Evolutionary conservation across 2,113 vertebrate genomes (phyloP).

Genomic region (Eulemur macaco): DNA sequence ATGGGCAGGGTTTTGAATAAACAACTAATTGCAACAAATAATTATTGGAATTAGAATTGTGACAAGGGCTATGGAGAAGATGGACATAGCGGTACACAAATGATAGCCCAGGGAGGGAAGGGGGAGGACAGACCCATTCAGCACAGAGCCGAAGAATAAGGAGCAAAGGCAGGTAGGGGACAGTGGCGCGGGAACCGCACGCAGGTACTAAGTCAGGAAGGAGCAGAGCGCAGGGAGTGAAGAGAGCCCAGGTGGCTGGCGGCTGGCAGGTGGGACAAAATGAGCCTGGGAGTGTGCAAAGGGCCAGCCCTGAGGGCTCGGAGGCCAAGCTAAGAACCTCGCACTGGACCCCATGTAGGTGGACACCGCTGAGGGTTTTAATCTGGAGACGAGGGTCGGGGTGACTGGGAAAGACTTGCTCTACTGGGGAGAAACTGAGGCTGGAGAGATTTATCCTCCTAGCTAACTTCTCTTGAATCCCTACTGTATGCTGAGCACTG

Average conservation of each 20-base stretch:
- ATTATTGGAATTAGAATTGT: not conserved
- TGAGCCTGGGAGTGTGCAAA: not conserved
- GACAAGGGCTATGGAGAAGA: not conserved
- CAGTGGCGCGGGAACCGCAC: no score
- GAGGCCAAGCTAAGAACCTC: not conserved
- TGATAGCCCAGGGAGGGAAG: not conserved
- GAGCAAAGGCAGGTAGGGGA: no score
- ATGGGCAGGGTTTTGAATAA: not conserved
- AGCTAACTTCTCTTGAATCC: not conserved
- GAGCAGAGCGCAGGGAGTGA: not conserved
- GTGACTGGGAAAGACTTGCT: not conserved
- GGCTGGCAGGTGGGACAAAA: not conserved
- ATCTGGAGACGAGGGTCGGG: not conserved
- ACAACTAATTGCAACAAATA: not conserved
- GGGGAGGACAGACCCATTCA: fast-evolving
- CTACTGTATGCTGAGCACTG: not conserved
- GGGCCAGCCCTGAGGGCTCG: not conserved
- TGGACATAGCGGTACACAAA: fast-evolving
- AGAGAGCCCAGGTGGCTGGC: not conserved
- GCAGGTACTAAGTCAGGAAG: not conserved
- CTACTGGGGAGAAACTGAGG: not conserved
- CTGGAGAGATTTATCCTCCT: not conserved
- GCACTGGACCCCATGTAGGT: not conserved
- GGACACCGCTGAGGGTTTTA: not conserved
- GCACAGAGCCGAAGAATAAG: not conserved